These are phyloP conservation scores for Drosophila atripex DNA, from an alignment of 2,888 invertebrate genomes.

Conservation along the genomic window DNA sequence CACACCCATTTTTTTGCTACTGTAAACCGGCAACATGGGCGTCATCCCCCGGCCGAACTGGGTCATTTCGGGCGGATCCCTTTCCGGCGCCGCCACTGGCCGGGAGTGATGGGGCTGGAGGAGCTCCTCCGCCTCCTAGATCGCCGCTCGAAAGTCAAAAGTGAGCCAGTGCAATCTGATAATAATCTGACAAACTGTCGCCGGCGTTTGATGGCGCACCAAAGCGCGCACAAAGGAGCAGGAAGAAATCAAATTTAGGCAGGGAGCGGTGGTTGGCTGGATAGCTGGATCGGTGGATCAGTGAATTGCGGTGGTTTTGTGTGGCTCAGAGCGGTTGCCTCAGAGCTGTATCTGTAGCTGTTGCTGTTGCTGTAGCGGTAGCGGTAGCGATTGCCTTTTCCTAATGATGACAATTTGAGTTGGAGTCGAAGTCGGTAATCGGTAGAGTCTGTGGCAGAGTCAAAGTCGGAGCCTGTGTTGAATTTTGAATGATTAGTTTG, in stretches of 20 bases:
- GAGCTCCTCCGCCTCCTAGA: conserved; percentile 62
- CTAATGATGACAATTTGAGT: conserved; percentile 81
- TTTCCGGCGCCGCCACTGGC: conserved; percentile 30
- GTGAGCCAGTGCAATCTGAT: conserved; percentile 82
- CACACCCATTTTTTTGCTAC: not conserved
- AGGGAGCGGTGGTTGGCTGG: conserved; percentile 28
- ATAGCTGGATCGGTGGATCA: conserved; percentile 4
- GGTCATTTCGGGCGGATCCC: conserved; percentile 49
- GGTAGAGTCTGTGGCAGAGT: conserved; percentile 18
- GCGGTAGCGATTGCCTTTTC: conserved; percentile 77
- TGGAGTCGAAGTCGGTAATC: conserved; percentile 37
- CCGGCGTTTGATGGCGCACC: conserved; percentile 79
- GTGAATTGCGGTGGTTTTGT: conserved; percentile 5
- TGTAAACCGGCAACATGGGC: conserved; percentile 51
- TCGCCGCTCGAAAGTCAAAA: conserved; percentile 73
- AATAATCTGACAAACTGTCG: conserved; percentile 82
- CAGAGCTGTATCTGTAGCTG: conserved; percentile 65
- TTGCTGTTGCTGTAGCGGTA: not conserved
- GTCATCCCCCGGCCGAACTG: conserved; percentile 59
- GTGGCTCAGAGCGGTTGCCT: conserved; percentile 21
- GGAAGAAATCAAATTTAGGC: conserved; percentile 77
- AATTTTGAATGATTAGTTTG: conserved; percentile 81
- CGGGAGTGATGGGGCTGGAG: not conserved
- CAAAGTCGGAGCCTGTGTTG: conserved; percentile 65
- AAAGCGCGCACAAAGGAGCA: conserved; percentile 72